Conservation (phyloP, 2,888 invertebrate species). For the Prenolepis imparis region DNA sequence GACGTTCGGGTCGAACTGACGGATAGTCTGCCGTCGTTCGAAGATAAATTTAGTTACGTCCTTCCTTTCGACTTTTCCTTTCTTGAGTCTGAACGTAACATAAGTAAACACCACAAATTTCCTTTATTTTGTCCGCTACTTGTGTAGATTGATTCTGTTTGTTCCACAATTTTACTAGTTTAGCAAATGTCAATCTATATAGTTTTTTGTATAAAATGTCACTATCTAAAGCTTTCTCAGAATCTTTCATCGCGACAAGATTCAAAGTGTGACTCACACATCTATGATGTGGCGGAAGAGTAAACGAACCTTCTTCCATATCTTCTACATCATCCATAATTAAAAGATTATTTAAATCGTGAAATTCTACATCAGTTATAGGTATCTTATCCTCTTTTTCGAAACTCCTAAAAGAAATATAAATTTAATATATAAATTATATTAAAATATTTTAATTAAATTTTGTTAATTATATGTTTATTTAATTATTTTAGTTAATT, state of each 20-base stretch:
- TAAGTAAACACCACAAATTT: neutral
- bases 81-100: too few species aligned
- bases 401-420: neutral
- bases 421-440: too few species aligned
- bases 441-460: too few species aligned
- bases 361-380: neutral
- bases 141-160: constrained; percentile 6
- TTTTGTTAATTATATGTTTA: too few species aligned
- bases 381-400: neutral
- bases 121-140: neutral
- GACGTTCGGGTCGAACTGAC: too few species aligned
- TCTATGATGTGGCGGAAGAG: neutral
- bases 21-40: too few species aligned
- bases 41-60: too few species aligned
- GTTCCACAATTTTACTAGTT: neutral
- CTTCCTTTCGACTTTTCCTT: too few species aligned
- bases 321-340: neutral
- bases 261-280: neutral
- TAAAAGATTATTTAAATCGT: neutral
- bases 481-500: too few species aligned
- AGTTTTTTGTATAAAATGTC: neutral
- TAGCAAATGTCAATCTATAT: neutral
- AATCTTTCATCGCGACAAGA: neutral
- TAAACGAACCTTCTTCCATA: too few species aligned
- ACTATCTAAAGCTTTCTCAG: neutral